These are phyloP conservation scores for Ornithorhynchus anatinus DNA, from an alignment of 2,113 vertebrate genomes.

Conservation along the genomic window DNA sequence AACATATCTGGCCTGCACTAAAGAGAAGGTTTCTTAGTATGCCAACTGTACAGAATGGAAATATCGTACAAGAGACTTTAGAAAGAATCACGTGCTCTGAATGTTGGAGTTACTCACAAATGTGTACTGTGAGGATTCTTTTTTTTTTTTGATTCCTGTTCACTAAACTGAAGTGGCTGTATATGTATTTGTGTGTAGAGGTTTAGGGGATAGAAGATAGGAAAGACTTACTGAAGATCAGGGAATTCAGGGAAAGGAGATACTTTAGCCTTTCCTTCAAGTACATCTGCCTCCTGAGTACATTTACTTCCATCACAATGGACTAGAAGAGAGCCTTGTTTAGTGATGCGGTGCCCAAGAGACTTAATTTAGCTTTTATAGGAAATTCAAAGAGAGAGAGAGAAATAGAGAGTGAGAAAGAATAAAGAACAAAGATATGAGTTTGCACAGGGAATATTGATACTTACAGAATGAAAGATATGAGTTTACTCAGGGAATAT, in stretches of 20 bases:
- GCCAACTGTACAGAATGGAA: not conserved
- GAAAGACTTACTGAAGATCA: conserved; percentile 45
- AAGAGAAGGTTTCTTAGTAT: not conserved
- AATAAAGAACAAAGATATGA: conserved; percentile 65
- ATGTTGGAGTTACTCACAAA: not conserved
- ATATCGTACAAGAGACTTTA: not conserved
- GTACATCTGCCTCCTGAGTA: conserved; percentile 65
- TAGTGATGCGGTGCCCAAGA: conserved; percentile 69
- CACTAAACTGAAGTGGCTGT: not conserved
- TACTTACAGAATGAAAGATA: conserved; percentile 68
- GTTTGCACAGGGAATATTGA: conserved; percentile 71
- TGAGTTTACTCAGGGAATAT: conserved; percentile 68
- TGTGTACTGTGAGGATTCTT: not conserved
- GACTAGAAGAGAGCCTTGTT: conserved; percentile 72
- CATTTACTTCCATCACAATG: conserved; percentile 74
- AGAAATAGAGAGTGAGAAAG: conserved; percentile 52
- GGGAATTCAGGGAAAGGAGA: conserved; percentile 57
- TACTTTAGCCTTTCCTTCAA: conserved; percentile 62
- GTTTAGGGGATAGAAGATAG: conserved; percentile 26
- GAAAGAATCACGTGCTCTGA: not conserved
- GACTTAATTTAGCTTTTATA: conserved; percentile 80
- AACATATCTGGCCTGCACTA: not conserved
- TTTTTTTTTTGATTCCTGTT: conserved; percentile 15
- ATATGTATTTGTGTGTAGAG: not conserved
- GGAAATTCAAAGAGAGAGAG: conserved; percentile 72